Evolutionary conservation across 2,113 vertebrate species (phyloP).

Genomic region (Paedocypris sp.): DNA sequence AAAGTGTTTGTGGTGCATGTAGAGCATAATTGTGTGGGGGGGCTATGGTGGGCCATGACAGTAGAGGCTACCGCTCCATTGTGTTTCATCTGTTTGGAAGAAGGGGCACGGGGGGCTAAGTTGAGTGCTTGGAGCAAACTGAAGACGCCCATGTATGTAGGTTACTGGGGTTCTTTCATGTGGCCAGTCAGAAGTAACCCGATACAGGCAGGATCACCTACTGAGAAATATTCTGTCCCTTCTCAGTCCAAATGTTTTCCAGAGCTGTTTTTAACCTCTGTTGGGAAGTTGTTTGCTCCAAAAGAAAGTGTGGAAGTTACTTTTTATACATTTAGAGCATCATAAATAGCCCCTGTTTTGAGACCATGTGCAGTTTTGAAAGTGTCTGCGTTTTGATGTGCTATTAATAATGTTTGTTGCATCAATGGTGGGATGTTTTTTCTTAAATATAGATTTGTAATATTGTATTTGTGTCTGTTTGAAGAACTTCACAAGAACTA

Average conservation of each 20-base stretch:
- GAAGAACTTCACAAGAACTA: no score
- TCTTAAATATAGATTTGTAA: no score
- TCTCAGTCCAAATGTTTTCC: constrained; percentile 90
- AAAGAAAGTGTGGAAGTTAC: no score
- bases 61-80: constrained; percentile 36
- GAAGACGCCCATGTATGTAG: constrained; percentile 57
- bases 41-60: constrained; percentile 14
- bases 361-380: no score
- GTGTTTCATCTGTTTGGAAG: constrained; percentile 59
- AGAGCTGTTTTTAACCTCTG: constrained; percentile 65
- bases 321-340: no score
- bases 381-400: no score
- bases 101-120: constrained; percentile 53
- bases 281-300: neutral
- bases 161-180: constrained; percentile 78
- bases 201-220: constrained; percentile 75
- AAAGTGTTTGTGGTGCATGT: constrained; percentile 44
- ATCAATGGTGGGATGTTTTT: no score
- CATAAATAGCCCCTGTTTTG: no score
- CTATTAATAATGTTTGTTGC: no score
- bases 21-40: constrained; percentile 27
- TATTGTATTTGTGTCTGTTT: no score
- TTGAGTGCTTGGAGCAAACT: constrained; percentile 50
- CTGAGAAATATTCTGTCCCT: constrained; percentile 72
- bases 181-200: constrained; percentile 70